Base-by-base conservation (phyloP, 2,797 vertebrate genomes). In the Rhinoraja longicauda region DNA sequence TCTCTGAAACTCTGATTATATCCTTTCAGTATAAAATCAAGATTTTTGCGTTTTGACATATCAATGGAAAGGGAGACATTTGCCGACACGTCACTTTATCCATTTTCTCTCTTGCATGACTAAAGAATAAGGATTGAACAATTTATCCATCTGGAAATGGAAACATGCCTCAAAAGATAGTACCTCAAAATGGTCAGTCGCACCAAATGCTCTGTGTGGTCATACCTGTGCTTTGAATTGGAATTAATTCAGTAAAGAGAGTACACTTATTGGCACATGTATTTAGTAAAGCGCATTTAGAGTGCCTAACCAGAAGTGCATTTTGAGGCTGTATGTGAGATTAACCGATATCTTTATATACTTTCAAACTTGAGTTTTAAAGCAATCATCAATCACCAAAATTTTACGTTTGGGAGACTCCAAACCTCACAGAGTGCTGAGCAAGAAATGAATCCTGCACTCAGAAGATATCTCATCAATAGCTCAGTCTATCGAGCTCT, bases 391-490 rank as follows among this genome's bases (percentile, higher is more conserved):
- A 75, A 57, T 75, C 13, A n/a, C 26, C 39, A 29, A 70, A 4
- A 57, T 36, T 4, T 75, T 75, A 19, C 70, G 75, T 17, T 24
- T 92, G 45, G 72, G 12, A 92, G 29, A 92, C 36, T 53, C 12
- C 67, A 73, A 73, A 73, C 39, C n/a, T 92, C 12, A 67, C 32
- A 75, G 53, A 75, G n/a, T 53, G 1, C 39, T 29, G 90, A 75
- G 26, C 24, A n/a, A 75, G 72, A 19, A 36, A 67, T 21, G 2
- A 21, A 92, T 75, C 39, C 12, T 72, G 39, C 90, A 92, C 36
- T 92, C 90, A 53, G 70, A 72, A 75, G 26, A 17, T n/a, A 92
- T 29, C 10, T 53, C 70, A 75, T 92, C 90, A n/a, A 92, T 75
- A 92, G 39, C 57, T 29, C 70, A 53, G 39, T 67, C 70, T 73